Evolutionary conservation across 2,113 vertebrate genomes (phyloP), one percentile per base, ranked within the genome.

Genomic region (Lepidothrix coronata): DNA sequence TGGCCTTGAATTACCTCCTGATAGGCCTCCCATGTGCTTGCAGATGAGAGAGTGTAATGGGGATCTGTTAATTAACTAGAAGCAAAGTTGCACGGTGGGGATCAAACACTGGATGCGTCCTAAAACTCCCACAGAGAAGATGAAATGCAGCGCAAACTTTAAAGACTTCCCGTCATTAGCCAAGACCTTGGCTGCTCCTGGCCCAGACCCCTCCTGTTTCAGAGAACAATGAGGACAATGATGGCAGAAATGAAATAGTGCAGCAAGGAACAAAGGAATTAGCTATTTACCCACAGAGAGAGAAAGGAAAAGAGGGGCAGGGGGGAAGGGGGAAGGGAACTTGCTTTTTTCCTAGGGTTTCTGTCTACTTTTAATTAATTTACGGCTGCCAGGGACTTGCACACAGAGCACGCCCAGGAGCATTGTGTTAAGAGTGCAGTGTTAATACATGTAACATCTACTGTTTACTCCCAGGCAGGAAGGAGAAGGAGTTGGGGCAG

Each of bases 161-260:
- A 99, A 99, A 99, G 99, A 99, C 99, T 99, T 99, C 99, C 99
- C 99, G 99, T 99, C 99, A 99, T 99, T 99, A 99, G 99, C 97
- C 96, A 97, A 98, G 99, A 99, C 99, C 98, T 98, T 98, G 98
- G 98, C 98, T 98, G 98, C 98, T 99, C 93, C 97, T 97, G 98
- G 98, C 98, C 98, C 98, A 98, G 98, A 98, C 98, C 98, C 98
- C 98, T 98, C 98, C 98, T 98, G 98, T 98, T 98, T 96, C 89
- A 20, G 89, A 97, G 98, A 98, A 99, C 98, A 99, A 99, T 98
- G 97, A 98, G 97, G 98, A 98, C 98, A 98, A 98, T 98, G 97
- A 98, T 92, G 97, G 97, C 96, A 98, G 97, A 97, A 98, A 98
- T 97, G 97, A 98, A 98, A 98, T 98, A 97, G 98, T 96, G 93